Percentiles rank a stretch among this genome's conserved stretches.
Conservation (phyloP, 2,113 vertebrate species). For the Motacilla tschutschensis region DNA sequence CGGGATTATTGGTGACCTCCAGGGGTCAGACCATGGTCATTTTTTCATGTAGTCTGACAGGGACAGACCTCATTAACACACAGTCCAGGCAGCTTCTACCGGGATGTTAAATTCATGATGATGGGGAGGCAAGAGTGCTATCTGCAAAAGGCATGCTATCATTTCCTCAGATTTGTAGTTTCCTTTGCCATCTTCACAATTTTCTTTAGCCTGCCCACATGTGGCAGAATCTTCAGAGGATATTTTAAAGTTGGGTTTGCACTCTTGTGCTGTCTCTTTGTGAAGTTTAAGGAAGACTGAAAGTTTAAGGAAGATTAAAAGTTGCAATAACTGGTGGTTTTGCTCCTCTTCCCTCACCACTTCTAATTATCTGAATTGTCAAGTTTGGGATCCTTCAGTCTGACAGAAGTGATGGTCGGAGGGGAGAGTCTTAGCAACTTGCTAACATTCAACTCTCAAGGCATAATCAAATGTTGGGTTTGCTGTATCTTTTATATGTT, state of each 20-base stretch:
- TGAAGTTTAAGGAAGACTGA: not conserved
- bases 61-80: constrained; percentile 25
- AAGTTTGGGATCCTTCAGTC: not conserved
- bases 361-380: constrained; percentile 12
- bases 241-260: not conserved
- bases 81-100: not conserved
- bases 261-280: not conserved
- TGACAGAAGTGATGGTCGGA: not conserved
- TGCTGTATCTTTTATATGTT: constrained; percentile 8
- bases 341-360: not conserved
- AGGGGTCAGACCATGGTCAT: not conserved
- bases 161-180: not conserved
- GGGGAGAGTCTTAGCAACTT: not conserved
- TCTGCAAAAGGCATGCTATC: not conserved
- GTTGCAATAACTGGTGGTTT: not conserved
- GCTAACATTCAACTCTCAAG: not conserved
- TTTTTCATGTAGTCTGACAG: constrained; percentile 14
- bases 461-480: not conserved
- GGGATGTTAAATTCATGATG: constrained; percentile 14
- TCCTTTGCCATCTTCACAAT: not conserved
- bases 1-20: constrained; percentile 21
- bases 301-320: not conserved
- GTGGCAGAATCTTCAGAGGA: not conserved
- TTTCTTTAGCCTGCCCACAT: not conserved
- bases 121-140: not conserved